These are phyloP conservation scores for Puntigrus tetrazona DNA, from an alignment of 2,113 vertebrate species.

Conservation along the genomic window DNA sequence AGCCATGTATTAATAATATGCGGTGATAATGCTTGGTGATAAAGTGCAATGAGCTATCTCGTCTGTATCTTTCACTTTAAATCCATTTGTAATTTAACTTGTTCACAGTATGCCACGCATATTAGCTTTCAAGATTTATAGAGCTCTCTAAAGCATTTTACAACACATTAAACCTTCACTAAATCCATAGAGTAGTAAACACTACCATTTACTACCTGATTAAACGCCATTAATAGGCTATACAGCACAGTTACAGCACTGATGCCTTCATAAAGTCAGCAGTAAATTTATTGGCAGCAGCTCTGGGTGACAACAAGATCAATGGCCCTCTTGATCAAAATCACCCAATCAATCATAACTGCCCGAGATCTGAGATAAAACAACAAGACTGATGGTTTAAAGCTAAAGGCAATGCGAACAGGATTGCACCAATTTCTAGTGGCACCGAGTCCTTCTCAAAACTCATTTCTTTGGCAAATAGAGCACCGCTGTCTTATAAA, in stretches of 20 bases:
- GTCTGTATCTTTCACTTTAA: background rate
- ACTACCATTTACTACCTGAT: constrained; percentile 6
- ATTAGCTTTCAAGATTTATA: background rate
- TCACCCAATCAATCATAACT: background rate
- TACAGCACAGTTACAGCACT: background rate
- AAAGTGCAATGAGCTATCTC: background rate
- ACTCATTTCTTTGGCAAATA: background rate
- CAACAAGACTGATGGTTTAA: background rate
- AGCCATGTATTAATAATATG: background rate
- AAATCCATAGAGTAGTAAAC: constrained; percentile 39
- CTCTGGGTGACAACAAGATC: constrained; percentile 12
- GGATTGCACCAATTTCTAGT: background rate
- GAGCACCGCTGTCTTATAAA: background rate
- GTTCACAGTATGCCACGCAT: constrained; percentile 3
- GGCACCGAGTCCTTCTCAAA: background rate
- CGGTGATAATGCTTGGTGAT: background rate
- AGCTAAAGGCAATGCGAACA: background rate
- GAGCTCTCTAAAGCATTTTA: constrained; percentile 25
- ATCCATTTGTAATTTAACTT: constrained; percentile 1
- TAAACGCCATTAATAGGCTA: constrained; percentile 25
- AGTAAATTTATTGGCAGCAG: constrained; percentile 12
- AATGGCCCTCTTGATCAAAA: constrained; percentile 37
- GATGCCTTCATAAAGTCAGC: constrained; percentile 20
- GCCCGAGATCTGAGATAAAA: constrained; percentile 17
- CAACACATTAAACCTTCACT: constrained; percentile 1